phyloP scores from a whole-genome alignment of 30 jellyfish, hydroid and myxozoan genomes.

The Hydractinia echinata region DNA sequence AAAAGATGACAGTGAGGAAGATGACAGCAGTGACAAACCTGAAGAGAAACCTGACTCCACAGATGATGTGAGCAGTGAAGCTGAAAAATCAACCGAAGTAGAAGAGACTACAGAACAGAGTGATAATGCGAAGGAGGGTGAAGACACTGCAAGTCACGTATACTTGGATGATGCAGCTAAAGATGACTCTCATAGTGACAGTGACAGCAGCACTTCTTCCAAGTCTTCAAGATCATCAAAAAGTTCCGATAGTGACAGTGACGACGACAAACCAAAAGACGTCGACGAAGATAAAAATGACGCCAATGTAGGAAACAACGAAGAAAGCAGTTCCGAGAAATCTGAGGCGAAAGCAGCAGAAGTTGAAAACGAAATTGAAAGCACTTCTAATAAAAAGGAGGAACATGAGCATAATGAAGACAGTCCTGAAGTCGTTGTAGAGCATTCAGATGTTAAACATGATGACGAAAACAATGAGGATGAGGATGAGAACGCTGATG shows the following conservation, averaged over 20 bases:
- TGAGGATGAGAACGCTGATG: background rate
- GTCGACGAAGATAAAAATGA: background rate
- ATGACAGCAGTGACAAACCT: background rate
- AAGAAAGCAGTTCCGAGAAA: too few species aligned
- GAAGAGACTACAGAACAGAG: background rate
- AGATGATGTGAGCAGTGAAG: background rate
- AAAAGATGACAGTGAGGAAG: background rate
- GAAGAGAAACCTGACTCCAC: background rate
- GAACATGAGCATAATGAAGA: background rate
- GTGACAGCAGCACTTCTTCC: background rate
- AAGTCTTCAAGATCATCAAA: background rate
- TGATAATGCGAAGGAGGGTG: conserved; percentile 12
- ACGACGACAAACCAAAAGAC: background rate
- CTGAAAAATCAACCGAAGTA: background rate
- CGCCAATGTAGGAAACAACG: background rate
- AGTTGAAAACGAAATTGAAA: too few species aligned
- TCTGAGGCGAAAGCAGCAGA: too few species aligned
- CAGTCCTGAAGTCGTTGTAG: background rate
- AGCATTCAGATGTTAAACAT: background rate
- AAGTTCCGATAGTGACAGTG: conserved; percentile 12
- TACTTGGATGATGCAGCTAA: conserved; percentile 10
- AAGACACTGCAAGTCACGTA: background rate
- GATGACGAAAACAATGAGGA: conserved; percentile 6
- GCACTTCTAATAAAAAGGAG: too few species aligned
- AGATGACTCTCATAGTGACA: background rate